A percentile compares a stretch with the other conserved stretches of the same genome.
phyloP scores from a whole-genome alignment of 2,113 vertebrate species.

The Triplophysa dalaica region DNA sequence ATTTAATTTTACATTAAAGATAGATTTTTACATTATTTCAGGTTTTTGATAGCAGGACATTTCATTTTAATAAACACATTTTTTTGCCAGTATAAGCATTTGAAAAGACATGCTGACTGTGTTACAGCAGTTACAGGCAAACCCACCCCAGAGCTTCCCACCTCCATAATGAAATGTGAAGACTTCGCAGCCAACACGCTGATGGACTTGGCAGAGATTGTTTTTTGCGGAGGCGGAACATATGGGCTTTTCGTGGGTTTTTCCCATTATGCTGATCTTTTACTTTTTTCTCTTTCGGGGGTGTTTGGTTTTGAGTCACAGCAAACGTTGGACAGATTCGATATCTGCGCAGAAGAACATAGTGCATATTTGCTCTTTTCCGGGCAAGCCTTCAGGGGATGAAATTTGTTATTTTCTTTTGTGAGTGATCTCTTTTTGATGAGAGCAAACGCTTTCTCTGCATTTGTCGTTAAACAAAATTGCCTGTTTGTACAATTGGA shows the following conservation, averaged over 20 bases:
- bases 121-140: background rate
- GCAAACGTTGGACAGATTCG: conserved; percentile 39
- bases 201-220: conserved; percentile 38
- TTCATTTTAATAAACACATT: background rate
- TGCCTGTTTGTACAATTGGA: conserved; percentile 1
- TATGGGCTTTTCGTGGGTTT: conserved; percentile 41
- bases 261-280: conserved; percentile 48
- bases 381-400: background rate
- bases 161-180: conserved; percentile 16
- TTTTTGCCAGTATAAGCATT: background rate
- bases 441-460: background rate
- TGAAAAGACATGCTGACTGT: background rate
- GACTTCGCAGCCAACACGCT: conserved; percentile 25
- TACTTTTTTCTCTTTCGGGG: conserved; percentile 1
- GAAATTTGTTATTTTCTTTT: too few relatives aligned
- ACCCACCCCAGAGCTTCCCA: conserved; percentile 27
- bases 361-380: conserved; percentile 21
- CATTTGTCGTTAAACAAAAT: conserved; percentile 5
- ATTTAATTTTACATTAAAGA: background rate
- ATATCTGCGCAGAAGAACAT: conserved; percentile 44
- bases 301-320: conserved; percentile 47
- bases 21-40: background rate
- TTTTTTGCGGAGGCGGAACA: conserved; percentile 38
- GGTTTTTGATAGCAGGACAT: background rate
- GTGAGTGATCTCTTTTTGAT: conserved; percentile 5